These are phyloP conservation scores for Sylvia borin DNA, from an alignment of 2,797 vertebrate species.

Conservation along the genomic window DNA sequence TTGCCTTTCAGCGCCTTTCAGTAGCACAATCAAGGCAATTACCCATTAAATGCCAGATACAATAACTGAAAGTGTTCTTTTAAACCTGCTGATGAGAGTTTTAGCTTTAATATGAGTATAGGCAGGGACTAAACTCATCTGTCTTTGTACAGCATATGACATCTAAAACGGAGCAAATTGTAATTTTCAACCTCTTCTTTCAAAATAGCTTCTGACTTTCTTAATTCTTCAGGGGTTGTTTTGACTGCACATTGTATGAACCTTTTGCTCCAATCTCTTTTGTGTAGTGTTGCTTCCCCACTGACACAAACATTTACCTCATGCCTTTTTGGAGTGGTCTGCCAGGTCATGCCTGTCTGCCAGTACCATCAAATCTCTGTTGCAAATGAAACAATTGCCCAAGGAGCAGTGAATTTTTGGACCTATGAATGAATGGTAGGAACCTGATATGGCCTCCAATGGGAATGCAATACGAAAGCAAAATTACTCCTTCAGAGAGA, in stretches of 20 bases:
- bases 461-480: neutral
- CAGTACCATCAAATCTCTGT: neutral
- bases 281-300: neutral
- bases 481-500: neutral
- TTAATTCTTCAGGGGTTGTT: neutral
- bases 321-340: neutral
- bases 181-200: neutral
- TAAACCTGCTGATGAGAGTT: neutral
- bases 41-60: neutral
- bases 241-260: neutral
- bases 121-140: neutral
- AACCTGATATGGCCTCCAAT: neutral
- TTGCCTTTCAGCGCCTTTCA: neutral
- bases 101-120: neutral
- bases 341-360: neutral
- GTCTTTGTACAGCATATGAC: neutral
- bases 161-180: neutral
- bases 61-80: neutral
- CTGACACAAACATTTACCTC: neutral
- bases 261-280: neutral
- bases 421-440: neutral
- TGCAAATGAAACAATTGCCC: neutral
- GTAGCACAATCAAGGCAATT: neutral
- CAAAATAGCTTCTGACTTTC: neutral
- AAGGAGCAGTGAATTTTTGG: neutral